These are phyloP conservation scores for Abrostola tripartita DNA, from an alignment of 2,888 invertebrate genomes.

Conservation along the genomic window DNA sequence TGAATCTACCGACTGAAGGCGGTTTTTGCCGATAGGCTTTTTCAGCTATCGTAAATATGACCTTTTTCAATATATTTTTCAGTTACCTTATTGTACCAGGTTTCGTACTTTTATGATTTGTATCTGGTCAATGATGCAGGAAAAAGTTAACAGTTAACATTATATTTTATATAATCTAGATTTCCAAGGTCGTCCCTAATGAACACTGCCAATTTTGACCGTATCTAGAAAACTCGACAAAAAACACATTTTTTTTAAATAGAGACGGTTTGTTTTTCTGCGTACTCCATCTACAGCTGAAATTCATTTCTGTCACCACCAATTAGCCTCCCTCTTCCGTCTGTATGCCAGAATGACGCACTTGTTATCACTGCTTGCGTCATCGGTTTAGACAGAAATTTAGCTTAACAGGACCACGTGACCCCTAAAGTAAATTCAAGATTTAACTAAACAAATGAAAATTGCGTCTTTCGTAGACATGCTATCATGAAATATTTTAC, in stretches of 20 bases:
- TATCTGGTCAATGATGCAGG: no score
- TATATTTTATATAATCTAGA: not conserved
- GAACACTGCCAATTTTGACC: not conserved
- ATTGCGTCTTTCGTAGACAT: no score
- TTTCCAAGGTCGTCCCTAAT: not conserved
- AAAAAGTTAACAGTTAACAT: no score
- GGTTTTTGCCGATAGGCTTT: no score
- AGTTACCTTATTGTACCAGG: no score
- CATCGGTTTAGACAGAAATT: slow-evolving; percentile 12
- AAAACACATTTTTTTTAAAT: not conserved
- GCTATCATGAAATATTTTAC: no score
- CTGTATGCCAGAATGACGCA: slow-evolving; percentile 20
- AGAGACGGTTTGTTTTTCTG: not conserved
- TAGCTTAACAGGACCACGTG: not conserved
- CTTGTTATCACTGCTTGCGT: slow-evolving; percentile 20
- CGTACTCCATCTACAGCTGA: not conserved
- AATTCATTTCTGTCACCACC: slow-evolving; percentile 7
- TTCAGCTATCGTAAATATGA: no score
- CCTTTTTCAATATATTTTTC: no score
- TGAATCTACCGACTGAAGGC: no score
- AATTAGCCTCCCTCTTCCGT: slow-evolving; percentile 11
- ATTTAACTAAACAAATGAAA: no score
- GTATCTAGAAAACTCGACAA: not conserved
- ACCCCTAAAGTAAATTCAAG: not conserved
- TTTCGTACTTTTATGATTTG: no score